Percentiles rank a stretch among this genome's conserved stretches.
Evolutionary conservation across 37 sponge, comb jelly and placozoan genomes (phyloP).

Genomic region (Ianthella basta): DNA sequence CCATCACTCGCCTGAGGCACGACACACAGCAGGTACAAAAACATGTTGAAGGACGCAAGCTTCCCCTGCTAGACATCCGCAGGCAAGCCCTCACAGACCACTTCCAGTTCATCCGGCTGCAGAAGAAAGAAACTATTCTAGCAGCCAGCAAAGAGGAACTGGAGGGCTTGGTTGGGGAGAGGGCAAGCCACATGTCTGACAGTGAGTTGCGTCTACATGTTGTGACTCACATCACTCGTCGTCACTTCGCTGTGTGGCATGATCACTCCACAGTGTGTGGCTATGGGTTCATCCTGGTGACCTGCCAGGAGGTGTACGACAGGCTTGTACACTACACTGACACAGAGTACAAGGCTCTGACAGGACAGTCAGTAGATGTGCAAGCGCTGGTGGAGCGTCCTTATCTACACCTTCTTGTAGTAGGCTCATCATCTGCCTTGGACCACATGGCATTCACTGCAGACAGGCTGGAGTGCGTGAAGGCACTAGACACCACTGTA

Average conservation of each 20-base stretch:
- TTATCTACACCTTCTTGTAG: conserved; percentile 32
- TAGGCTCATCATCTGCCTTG: conserved; percentile 29
- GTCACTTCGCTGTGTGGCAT: conserved; percentile 18
- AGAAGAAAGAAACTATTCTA: not conserved
- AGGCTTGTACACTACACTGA: conserved; percentile 20
- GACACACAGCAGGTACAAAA: not conserved
- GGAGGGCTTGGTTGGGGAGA: not conserved
- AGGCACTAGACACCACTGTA: not conserved
- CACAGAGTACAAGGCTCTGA: not conserved
- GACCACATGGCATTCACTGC: conserved; percentile 37
- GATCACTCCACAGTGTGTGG: conserved; percentile 27
- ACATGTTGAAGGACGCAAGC: conserved; percentile 6
- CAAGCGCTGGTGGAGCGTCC: conserved; percentile 38
- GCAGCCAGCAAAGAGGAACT: not conserved
- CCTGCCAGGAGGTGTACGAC: conserved; percentile 10
- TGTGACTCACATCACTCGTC: not conserved
- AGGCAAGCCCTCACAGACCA: conserved; percentile 12
- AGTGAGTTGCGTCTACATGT: not conserved
- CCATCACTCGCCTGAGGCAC: not conserved
- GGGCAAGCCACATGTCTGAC: not conserved
- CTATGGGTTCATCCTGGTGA: not conserved
- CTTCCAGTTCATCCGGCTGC: conserved; percentile 7
- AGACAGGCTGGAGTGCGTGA: conserved; percentile 42
- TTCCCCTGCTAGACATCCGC: conserved; percentile 17
- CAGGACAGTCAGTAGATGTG: not conserved